Conservation (phyloP, 2,113 vertebrate genomes). For the Oryzias melastigma region DNA sequence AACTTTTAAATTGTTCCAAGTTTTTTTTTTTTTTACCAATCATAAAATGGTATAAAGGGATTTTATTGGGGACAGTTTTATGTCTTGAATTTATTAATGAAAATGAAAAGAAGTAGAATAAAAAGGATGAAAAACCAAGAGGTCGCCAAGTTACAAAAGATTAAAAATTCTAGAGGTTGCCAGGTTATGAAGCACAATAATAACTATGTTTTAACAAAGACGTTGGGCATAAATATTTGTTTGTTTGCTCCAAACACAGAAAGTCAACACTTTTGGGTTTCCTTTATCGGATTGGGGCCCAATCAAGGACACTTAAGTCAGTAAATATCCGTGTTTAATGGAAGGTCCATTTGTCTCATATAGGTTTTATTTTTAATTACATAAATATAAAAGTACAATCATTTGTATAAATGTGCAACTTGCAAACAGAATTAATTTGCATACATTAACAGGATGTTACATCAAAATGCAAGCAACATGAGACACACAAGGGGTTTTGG, state of each 20-base stretch:
- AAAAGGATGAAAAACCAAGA: neutral
- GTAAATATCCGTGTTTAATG: conserved; percentile 63
- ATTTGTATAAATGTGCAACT: conserved; percentile 83
- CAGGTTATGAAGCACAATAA: too few relatives aligned
- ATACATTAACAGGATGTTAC: conserved; percentile 72
- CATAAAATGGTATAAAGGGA: neutral
- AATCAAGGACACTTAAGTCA: conserved; percentile 15
- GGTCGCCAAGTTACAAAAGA: too few relatives aligned
- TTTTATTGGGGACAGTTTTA: neutral
- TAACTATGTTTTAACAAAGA: too few relatives aligned
- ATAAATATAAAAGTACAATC: conserved; percentile 84
- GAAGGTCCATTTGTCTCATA: conserved; percentile 49
- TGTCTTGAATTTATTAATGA: neutral
- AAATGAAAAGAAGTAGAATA: neutral
- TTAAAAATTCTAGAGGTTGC: too few relatives aligned
- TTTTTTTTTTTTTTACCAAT: neutral
- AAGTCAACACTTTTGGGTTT: too few relatives aligned
- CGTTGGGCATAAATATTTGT: too few relatives aligned
- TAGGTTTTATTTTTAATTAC: conserved; percentile 68
- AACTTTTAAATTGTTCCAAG: neutral
- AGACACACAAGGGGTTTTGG: conserved; percentile 38
- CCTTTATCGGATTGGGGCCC: neutral
- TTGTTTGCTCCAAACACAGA: too few relatives aligned
- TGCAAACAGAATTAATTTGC: conserved; percentile 75
- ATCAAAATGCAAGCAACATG: conserved; percentile 73